A percentile compares a stretch with the other conserved stretches of the same genome.
Conservation (phyloP, 1,140 invertebrate genomes). For the Nilaparvata lugens region DNA sequence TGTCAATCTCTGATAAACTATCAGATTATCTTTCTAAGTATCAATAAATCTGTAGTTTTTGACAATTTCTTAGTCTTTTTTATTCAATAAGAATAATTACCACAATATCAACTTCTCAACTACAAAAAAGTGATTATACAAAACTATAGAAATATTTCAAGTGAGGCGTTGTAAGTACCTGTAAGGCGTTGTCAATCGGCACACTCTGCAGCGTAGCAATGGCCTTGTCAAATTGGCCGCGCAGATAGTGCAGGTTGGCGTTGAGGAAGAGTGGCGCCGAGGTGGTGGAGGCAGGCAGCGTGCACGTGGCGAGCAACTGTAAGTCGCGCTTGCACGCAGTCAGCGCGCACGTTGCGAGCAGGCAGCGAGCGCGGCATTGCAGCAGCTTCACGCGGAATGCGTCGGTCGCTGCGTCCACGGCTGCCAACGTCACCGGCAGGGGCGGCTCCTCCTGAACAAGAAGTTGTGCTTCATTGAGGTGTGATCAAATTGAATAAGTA, state of each 20-base stretch:
- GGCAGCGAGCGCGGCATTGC: conserved; percentile 46
- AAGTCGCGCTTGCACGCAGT: conserved; percentile 42
- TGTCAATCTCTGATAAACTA: no score
- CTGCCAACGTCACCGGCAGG: background rate
- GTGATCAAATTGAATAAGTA: no score
- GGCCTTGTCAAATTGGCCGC: conserved; percentile 56
- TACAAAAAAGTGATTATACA: no score
- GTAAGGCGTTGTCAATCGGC: no score
- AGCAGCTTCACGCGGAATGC: conserved; percentile 46
- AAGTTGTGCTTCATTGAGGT: conserved; percentile 34
- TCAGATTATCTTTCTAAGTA: no score
- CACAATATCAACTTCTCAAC: no score
- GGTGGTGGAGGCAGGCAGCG: conserved; percentile 68
- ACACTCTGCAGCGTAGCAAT: conserved; percentile 31
- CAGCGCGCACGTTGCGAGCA: conserved; percentile 37
- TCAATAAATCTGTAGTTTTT: no score
- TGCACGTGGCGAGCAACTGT: conserved; percentile 45
- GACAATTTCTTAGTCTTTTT: no score
- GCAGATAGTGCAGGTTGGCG: conserved; percentile 58
- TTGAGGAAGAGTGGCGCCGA: conserved; percentile 57
- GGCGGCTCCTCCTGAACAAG: no score
- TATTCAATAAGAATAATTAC: no score
- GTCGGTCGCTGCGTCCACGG: conserved; percentile 37
- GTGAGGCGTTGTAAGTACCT: no score
- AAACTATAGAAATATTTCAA: no score